phyloP scores from a whole-genome alignment of 2,888 invertebrate genomes.

The Drymonia ruficornis region DNA sequence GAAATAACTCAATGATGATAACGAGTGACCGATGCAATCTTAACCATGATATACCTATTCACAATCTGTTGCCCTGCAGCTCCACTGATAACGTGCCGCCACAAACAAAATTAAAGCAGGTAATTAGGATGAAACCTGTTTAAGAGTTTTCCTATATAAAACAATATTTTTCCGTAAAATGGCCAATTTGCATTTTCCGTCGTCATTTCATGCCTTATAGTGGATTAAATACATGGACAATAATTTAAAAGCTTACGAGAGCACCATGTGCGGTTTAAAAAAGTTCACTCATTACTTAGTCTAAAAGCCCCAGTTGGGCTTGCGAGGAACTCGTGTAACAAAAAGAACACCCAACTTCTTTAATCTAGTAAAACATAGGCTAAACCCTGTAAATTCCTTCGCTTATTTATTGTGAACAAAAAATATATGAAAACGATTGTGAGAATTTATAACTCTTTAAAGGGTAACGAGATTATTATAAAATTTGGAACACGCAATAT shows the following conservation, averaged over 20 bases:
- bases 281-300: conserved; percentile 9
- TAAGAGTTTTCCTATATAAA: neutral
- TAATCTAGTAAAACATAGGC: neutral
- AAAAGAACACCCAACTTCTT: neutral
- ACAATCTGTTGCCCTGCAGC: too few relatives aligned
- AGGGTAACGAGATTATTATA: neutral
- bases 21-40: too few relatives aligned
- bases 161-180: neutral
- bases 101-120: too few relatives aligned
- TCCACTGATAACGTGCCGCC: too few relatives aligned
- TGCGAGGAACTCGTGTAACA: neutral
- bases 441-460: neutral
- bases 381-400: neutral
- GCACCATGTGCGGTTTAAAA: conserved; percentile 8
- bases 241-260: conserved; percentile 13
- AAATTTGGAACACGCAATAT: conserved; percentile 1
- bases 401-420: neutral
- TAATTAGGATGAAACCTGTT: neutral
- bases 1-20: too few relatives aligned
- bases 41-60: too few relatives aligned
- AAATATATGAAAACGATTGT: neutral
- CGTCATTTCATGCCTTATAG: conserved; percentile 25
- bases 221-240: conserved; percentile 23
- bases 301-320: conserved; percentile 13
- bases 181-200: conserved; percentile 16